Conservation (phyloP, 2,113 vertebrate species). For the Clarias macrocephalus region DNA sequence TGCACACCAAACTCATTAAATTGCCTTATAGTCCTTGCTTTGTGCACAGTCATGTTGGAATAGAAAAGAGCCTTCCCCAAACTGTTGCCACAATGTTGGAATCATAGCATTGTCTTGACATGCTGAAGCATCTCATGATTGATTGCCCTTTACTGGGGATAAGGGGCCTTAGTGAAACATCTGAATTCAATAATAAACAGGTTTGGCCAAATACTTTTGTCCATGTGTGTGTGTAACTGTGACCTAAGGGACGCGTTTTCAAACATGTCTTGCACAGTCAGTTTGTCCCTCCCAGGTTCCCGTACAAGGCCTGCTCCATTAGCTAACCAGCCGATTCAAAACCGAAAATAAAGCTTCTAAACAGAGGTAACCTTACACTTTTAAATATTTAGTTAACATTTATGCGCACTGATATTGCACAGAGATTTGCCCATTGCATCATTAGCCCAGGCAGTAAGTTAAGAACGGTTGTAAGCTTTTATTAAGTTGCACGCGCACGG, state of each 20-base stretch:
- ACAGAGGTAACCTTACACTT: background rate
- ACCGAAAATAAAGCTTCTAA: constrained; percentile 32
- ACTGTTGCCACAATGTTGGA: too few relatives aligned
- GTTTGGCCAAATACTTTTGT: background rate
- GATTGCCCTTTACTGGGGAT: too few relatives aligned
- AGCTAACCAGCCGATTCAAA: constrained; percentile 6
- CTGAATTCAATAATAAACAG: too few relatives aligned
- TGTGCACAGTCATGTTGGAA: too few relatives aligned
- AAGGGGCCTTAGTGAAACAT: too few relatives aligned
- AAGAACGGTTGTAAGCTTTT: too few relatives aligned
- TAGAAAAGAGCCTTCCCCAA: too few relatives aligned
- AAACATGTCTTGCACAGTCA: background rate
- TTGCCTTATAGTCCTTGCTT: too few relatives aligned
- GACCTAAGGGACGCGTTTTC: constrained; percentile 8
- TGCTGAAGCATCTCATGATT: too few relatives aligned
- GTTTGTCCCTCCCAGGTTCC: constrained; percentile 34
- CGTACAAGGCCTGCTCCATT: constrained; percentile 36
- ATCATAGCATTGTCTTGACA: too few relatives aligned
- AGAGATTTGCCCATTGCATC: background rate
- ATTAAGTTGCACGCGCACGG: background rate
- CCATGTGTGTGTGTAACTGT: too few relatives aligned
- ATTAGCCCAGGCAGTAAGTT: background rate
- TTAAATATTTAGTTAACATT: background rate
- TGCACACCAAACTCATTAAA: too few relatives aligned
- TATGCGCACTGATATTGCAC: background rate